Base-by-base conservation (phyloP, 2,113 vertebrate genomes). In the Ia io region DNA sequence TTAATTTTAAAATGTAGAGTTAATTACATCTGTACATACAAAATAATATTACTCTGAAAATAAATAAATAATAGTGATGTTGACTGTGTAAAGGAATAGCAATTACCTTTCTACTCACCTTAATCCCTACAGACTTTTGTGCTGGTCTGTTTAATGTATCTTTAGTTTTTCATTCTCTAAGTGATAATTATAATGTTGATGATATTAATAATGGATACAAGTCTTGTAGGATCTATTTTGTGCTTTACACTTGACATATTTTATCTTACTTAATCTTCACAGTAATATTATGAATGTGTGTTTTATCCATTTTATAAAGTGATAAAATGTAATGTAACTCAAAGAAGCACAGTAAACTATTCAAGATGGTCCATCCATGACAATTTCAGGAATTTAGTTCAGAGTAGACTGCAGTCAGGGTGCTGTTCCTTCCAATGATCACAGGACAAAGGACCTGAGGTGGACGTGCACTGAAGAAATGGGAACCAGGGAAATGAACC, bases 161-260 rank as follows among this genome's bases (percentile, higher is more conserved):
- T 92, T 90, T 35, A 88, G 40, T 37, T 53, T 63, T 88, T 59
- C 5, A 9, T 8, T 59, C 7, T 59, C 22, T 42, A 59, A 67
- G 16, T 14, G 69, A 88, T 18, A 71, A 92, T 90, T 67, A 86
- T 40, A 73, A 83, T 42, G 6, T 5, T 51, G 13, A 84, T 76
- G 59, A 25, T 35, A 74, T 51, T 84, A 88, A 76, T 53, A 59
- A 95, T 42, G 70, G 22, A 65, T 76, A 56, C 0, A 32, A 84
- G 61, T 93, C 70, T 90, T 49, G 87, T 78, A 92, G 49, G 44
- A 84, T 90, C 76, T 79, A 18, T 59, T 56, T 77, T 90, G 35
- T 89, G 44, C 44, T 90, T 44, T 12, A 37, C 9, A 35, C 16
- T 74, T 91, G n/a, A 79, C 61, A 42, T 37, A 25, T 20, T 84